Evolutionary conservation across 2,888 invertebrate species (phyloP), one percentile per base, ranked within the genome.

Genomic region (Arrhopalites spinosus): DNA sequence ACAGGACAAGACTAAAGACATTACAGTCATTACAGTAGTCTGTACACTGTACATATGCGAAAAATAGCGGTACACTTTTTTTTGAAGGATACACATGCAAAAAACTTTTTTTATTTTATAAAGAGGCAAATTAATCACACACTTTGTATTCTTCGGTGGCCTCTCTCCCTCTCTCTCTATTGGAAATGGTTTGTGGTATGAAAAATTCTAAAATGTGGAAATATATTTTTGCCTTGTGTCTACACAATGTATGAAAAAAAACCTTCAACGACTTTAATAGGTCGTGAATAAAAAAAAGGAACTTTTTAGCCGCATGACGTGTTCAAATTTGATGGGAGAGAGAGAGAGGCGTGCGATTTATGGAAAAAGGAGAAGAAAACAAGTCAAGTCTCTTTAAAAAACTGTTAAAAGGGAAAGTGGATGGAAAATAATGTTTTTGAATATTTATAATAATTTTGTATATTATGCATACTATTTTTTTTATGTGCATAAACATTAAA

Each of bases 241-340:
- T 53, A 53, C 20, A n/a, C 17, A 53, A 53, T n/a, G 8, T 20
- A 53, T 53, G 61, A 63, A n/a, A n/a, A n/a, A n/a, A n/a, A 63
- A 30, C 63, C 63, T 63, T 63, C 63, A 63, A 30, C 63, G n/a
- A 27, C 63, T 63, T n/a, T 30, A 63, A 63, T 63, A 63, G 63
- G 29, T 63, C 63, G 63, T 63, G 63, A 63, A 63, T n/a, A n/a
- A n/a, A n/a, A n/a, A n/a, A n/a, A n/a, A n/a, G n/a, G n/a, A n/a
- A 63, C 25, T 5, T 63, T 27, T 63, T 20, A 29, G 63, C 63
- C 29, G 29, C 61, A 61, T 61, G 27, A 61, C 27, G 61, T 61
- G 61, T 61, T 27, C 61, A 61, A 15, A 61, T 8, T 27, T 61
- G 17, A 53, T 17, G 13, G 17, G 17, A 29, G 63, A 63, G 13